Evolutionary conservation across 2,797 vertebrate species (phyloP).

Genomic region (Gambelia wislizenii): DNA sequence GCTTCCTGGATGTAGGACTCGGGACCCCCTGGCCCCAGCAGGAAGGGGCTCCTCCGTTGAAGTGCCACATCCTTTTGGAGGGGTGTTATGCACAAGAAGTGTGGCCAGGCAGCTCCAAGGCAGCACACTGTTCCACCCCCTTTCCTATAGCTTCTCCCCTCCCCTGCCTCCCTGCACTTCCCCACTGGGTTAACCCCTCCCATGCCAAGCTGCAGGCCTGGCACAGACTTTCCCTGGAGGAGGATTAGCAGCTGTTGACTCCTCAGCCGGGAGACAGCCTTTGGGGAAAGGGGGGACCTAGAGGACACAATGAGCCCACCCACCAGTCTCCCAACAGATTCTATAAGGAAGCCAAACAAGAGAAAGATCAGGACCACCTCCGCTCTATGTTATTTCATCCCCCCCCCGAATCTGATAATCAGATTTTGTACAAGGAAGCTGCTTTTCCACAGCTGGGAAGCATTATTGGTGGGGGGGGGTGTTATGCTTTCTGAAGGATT

Average conservation of each 20-base stretch:
- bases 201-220: conserved; percentile 27
- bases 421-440: background rate
- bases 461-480: no score
- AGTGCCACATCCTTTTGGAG: background rate
- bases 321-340: no score
- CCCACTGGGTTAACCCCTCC: conserved; percentile 72
- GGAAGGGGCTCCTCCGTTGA: no score
- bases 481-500: no score
- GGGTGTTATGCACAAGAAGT: background rate
- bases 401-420: background rate
- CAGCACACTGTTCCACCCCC: background rate
- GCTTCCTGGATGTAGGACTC: no score
- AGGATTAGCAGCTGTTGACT: background rate
- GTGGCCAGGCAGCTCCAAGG: no score
- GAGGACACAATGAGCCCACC: no score
- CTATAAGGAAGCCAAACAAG: background rate
- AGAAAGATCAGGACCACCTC: background rate
- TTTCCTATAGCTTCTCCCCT: background rate
- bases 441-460: background rate
- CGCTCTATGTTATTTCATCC: accelerated
- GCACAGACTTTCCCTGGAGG: background rate
- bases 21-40: background rate
- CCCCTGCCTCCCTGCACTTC: no score
- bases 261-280: background rate
- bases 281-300: no score